Evolutionary conservation across 1,140 invertebrate species (phyloP).

Genomic region (Holotrichia oblita): DNA sequence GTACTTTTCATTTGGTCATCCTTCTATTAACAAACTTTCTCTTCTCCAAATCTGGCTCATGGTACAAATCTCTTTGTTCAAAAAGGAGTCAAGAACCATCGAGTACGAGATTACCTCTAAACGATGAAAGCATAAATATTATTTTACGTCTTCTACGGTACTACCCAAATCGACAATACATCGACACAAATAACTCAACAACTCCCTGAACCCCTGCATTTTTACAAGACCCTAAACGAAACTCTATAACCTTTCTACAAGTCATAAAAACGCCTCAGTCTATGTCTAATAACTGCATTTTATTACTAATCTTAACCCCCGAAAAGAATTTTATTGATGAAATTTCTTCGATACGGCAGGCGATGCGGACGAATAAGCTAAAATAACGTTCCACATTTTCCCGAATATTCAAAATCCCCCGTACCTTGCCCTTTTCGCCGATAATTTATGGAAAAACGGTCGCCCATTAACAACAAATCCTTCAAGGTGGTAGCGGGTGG

Average conservation of each 20-base stretch:
- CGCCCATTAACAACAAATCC: constrained; percentile 32
- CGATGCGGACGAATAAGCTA: not conserved
- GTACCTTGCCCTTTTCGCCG: not conserved
- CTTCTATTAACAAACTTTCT: no score
- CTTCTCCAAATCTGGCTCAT: no score
- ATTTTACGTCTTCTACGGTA: no score
- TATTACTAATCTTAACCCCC: not conserved
- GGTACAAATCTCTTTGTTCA: no score
- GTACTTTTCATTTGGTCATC: no score
- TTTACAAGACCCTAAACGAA: constrained; percentile 15
- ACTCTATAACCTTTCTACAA: constrained; percentile 28
- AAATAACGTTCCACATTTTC: not conserved
- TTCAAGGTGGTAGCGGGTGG: not conserved
- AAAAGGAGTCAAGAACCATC: no score
- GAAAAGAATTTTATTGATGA: constrained; percentile 20
- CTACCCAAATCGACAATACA: no score
- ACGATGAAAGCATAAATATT: no score
- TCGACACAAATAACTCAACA: no score
- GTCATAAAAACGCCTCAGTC: constrained; percentile 4
- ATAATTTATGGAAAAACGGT: constrained; percentile 26
- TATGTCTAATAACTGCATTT: not conserved
- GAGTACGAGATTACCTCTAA: no score
- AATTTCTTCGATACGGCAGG: constrained; percentile 22
- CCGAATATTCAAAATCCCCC: not conserved
- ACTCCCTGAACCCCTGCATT: not conserved